These are phyloP conservation scores for Bufo gargarizans DNA, from an alignment of 2,113 vertebrate species.

Conservation along the genomic window DNA sequence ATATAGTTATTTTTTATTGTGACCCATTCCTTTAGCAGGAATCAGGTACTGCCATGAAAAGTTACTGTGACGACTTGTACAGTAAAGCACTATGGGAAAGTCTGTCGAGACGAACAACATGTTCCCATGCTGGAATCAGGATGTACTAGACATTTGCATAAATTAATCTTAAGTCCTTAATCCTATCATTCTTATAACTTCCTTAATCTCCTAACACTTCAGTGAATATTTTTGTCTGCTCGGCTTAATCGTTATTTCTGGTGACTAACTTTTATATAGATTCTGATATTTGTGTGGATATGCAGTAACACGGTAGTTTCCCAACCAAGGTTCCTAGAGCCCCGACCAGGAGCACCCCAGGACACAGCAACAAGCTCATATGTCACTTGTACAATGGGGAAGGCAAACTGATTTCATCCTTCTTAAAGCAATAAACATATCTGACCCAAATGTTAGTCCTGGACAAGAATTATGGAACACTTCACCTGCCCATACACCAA, in stretches of 20 bases:
- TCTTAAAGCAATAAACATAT: no score
- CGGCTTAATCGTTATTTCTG: slow-evolving; percentile 11
- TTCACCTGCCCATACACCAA: no score
- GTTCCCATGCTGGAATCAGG: slow-evolving; percentile 37
- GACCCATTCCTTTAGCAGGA: neutral
- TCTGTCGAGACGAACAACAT: neutral
- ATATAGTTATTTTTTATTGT: neutral
- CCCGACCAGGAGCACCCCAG: no score
- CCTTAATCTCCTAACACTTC: slow-evolving; percentile 13
- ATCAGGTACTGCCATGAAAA: neutral
- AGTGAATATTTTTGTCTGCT: slow-evolving; percentile 19
- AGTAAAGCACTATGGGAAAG: neutral
- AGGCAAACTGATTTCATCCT: no score
- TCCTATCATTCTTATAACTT: slow-evolving; percentile 45
- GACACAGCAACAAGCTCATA: no score
- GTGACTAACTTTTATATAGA: slow-evolving; percentile 12
- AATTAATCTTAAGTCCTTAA: slow-evolving; percentile 38
- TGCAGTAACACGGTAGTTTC: no score
- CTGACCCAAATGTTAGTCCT: no score
- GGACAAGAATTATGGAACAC: no score
- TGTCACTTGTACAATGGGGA: no score
- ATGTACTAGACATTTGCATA: slow-evolving; percentile 22
- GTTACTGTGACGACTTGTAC: neutral
- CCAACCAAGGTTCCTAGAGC: no score
- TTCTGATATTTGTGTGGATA: neutral